A percentile compares a stretch with the other conserved stretches of the same genome.
Evolutionary conservation across 1,140 invertebrate species (phyloP).

Genomic region (Brachionus manjavacas): DNA sequence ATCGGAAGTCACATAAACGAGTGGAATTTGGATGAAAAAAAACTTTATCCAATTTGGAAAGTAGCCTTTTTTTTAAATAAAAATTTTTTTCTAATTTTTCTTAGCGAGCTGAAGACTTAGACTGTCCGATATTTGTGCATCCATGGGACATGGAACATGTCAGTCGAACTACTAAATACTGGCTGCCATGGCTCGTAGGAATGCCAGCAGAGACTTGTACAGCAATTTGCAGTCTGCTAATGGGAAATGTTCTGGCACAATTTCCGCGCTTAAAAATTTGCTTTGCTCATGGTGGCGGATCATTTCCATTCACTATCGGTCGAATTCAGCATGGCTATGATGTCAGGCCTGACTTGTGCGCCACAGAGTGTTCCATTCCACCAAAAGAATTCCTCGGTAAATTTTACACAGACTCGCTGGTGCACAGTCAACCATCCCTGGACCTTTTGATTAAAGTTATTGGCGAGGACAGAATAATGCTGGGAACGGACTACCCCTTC

Average conservation of each 20-base stretch:
- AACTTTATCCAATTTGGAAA: constrained; percentile 62
- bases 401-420: constrained; percentile 63
- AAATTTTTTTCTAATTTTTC: constrained; percentile 32
- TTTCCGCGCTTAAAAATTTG: constrained; percentile 60
- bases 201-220: constrained; percentile 65
- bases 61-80: constrained; percentile 47
- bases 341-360: constrained; percentile 63
- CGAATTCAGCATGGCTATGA: constrained; percentile 61
- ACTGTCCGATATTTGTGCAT: constrained; percentile 62
- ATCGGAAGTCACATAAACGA: constrained; percentile 65
- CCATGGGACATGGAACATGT: constrained; percentile 53
- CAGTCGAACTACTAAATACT: constrained; percentile 61
- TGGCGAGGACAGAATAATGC: constrained; percentile 57
- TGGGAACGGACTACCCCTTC: constrained; percentile 65
- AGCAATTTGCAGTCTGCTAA: constrained; percentile 61
- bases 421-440: constrained; percentile 61
- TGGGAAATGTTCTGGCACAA: constrained; percentile 63
- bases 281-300: constrained; percentile 63
- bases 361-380: constrained; percentile 53
- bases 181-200: constrained; percentile 66
- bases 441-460: constrained; percentile 60
- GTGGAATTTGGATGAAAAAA: constrained; percentile 62
- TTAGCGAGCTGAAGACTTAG: constrained; percentile 60
- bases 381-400: constrained; percentile 60
- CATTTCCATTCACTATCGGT: constrained; percentile 63